phyloP scores from a whole-genome alignment of 1,140 invertebrate genomes.

The Tetramorium parvispinum region DNA sequence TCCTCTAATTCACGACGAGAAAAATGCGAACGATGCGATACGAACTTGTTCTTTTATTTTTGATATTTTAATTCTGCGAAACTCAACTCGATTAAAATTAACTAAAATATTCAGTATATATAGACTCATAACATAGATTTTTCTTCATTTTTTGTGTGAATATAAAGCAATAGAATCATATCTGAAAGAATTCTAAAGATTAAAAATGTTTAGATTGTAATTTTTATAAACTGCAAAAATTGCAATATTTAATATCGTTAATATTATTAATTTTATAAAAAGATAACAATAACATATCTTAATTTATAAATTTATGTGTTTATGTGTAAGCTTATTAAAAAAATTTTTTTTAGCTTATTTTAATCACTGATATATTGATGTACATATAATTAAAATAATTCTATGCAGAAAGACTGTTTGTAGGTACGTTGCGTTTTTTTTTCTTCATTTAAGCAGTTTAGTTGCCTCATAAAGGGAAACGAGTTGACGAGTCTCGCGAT shows the following conservation, averaged over 20 bases:
- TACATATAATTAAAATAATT: neutral
- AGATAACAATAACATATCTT: neutral
- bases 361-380: neutral
- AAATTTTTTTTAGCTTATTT: neutral
- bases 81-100: neutral
- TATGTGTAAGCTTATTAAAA: neutral
- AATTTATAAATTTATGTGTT: neutral
- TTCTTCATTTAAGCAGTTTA: neutral
- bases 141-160: neutral
- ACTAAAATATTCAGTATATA: neutral
- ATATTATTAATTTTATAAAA: neutral
- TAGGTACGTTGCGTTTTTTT: neutral
- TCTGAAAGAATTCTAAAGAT: neutral
- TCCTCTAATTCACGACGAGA: slow-evolving; percentile 1
- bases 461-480: neutral
- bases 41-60: slow-evolving; percentile 3
- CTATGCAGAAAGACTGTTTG: neutral
- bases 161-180: neutral
- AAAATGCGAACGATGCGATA: slow-evolving; percentile 9
- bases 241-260: neutral
- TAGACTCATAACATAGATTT: neutral
- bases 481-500: neutral
- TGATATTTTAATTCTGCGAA: neutral
- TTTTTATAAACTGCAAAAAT: no score
- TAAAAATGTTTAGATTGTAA: neutral